phyloP scores from a whole-genome alignment of 2,888 invertebrate genomes.

The Acleris laterana region DNA sequence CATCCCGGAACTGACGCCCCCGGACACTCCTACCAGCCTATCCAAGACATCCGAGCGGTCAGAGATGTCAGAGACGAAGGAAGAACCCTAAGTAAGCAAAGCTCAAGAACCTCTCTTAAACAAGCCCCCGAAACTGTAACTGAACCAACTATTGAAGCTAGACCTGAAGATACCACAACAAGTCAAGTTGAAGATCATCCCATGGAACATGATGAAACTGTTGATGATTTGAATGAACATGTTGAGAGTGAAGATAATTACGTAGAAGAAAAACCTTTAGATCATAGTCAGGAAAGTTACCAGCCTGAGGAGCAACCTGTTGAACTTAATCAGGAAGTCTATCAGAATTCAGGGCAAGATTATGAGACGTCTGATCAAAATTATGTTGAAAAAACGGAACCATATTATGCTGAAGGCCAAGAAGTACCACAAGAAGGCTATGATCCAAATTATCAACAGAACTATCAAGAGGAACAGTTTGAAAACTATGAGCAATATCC shows the following conservation, averaged over 20 bases:
- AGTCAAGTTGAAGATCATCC: conserved; percentile 37
- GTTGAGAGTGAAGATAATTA: conserved; percentile 30
- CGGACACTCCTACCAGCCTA: conserved; percentile 63
- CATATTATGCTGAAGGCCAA: conserved; percentile 32
- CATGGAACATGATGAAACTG: conserved; percentile 39
- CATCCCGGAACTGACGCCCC: conserved; percentile 75
- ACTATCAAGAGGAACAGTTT: conserved; percentile 56
- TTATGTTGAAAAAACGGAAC: conserved; percentile 35
- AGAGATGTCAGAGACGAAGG: conserved; percentile 23
- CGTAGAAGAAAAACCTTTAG: conserved; percentile 25
- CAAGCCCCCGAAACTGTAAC: conserved; percentile 37
- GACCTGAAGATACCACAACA: conserved; percentile 36
- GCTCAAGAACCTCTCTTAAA: conserved; percentile 54
- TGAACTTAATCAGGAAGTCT: conserved; percentile 40
- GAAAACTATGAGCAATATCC: conserved; percentile 63
- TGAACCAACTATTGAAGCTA: conserved; percentile 24
- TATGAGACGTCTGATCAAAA: conserved; percentile 44
- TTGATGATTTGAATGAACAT: conserved; percentile 22
- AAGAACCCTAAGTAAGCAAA: conserved; percentile 44
- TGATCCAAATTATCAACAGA: conserved; percentile 51
- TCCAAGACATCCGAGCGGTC: conserved; percentile 40
- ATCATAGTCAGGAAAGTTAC: conserved; percentile 7
- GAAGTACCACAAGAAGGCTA: conserved; percentile 46
- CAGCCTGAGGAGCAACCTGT: neutral
- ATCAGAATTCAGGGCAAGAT: conserved; percentile 37